Evolutionary conservation across 2,888 invertebrate genomes (phyloP).

Genomic region (Hetaerina titia): DNA sequence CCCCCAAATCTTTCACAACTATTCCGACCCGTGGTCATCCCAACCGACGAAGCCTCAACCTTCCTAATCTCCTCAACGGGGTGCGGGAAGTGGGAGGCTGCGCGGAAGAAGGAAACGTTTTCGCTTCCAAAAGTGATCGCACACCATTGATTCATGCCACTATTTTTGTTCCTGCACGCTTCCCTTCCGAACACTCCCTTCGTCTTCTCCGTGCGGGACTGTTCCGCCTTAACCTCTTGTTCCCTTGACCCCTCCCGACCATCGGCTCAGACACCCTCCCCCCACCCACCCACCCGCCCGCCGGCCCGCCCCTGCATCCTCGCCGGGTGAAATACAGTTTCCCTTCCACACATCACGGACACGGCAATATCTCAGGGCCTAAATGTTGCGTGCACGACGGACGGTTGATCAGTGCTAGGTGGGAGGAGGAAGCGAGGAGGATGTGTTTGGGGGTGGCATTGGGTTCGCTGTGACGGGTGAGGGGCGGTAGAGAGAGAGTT

Average conservation of each 20-base stretch:
- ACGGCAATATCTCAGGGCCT: constrained; percentile 58
- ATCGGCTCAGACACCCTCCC: not conserved
- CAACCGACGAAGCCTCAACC: not conserved
- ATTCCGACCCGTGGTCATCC: not conserved
- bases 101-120: not conserved
- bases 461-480: not conserved
- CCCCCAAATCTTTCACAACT: not conserved
- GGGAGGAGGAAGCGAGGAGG: not conserved
- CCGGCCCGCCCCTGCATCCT: not conserved
- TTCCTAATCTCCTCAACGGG: not conserved
- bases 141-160: not conserved
- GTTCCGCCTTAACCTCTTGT: too few relatives aligned
- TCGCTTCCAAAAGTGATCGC: not conserved
- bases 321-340: constrained; percentile 29
- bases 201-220: not conserved
- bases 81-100: not conserved
- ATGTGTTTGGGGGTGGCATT: not conserved
- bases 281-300: not conserved
- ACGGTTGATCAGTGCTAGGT: constrained; percentile 41
- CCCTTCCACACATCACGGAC: constrained; percentile 33
- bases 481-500: not conserved
- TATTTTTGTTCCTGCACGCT: constrained; percentile 2
- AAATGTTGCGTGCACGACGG: constrained; percentile 61
- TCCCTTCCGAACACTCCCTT: not conserved
- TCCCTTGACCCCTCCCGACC: not conserved